phyloP scores from a whole-genome alignment of 2,113 vertebrate genomes.

The Galemys pyrenaicus region DNA sequence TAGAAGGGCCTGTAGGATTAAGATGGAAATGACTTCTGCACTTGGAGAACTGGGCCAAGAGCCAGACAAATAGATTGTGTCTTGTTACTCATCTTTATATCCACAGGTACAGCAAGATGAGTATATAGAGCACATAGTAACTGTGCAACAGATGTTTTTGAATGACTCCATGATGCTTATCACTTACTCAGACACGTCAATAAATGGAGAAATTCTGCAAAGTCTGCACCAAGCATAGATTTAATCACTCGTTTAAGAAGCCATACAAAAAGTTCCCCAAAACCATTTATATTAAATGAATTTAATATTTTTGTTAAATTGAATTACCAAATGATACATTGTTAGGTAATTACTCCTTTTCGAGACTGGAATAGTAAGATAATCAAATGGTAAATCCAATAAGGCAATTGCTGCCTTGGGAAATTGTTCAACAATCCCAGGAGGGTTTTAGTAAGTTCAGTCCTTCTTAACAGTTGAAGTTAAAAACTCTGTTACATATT shows the following conservation, averaged over 20 bases:
- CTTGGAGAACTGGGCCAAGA: conserved; percentile 10
- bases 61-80: not conserved
- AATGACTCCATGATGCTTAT: not conserved
- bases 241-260: not conserved
- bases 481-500: not conserved
- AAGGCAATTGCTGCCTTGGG: not conserved
- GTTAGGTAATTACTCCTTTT: conserved; percentile 48
- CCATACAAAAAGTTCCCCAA: conserved; percentile 13
- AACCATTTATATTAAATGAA: not conserved
- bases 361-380: not conserved
- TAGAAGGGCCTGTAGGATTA: not conserved
- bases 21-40: not conserved
- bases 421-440: not conserved
- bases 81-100: not conserved
- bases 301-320: conserved; percentile 28
- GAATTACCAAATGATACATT: not conserved
- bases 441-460: not conserved
- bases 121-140: not conserved
- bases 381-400: not conserved
- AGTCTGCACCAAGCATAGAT: not conserved
- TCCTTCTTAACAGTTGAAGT: not conserved
- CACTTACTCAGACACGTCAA: not conserved
- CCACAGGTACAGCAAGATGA: not conserved
- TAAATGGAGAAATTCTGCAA: not conserved
- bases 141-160: not conserved